Conservation (phyloP, 2,113 vertebrate genomes). For the Engraulis encrasicolus region DNA sequence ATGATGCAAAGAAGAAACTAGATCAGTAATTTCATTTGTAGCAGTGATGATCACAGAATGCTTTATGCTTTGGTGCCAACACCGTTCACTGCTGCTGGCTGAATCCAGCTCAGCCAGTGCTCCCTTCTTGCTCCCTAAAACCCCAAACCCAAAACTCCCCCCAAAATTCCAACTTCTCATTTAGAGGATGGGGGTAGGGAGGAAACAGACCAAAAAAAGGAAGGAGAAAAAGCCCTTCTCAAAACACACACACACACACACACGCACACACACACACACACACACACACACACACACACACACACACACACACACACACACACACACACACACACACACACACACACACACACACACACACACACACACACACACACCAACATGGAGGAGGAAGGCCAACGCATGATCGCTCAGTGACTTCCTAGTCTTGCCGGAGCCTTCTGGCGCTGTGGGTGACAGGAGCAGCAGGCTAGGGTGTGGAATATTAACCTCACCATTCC, state of each 20-base stretch:
- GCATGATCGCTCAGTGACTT: constrained; percentile 18
- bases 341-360: background rate
- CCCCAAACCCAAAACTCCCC: background rate
- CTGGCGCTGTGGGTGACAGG: constrained; percentile 18
- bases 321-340: background rate
- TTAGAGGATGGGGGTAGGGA: background rate
- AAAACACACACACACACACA: background rate
- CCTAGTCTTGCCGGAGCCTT: constrained; percentile 3
- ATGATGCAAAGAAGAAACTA: background rate
- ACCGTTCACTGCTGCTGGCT: background rate
- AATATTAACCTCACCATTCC: constrained; percentile 47
- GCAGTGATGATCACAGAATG: background rate
- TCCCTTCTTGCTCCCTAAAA: too few relatives aligned
- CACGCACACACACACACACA: background rate
- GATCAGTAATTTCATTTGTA: background rate
- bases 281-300: background rate
- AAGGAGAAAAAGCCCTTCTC: too few relatives aligned
- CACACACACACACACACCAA: background rate
- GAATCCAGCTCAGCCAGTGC: background rate
- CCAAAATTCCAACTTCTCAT: background rate
- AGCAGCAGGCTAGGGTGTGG: constrained; percentile 44
- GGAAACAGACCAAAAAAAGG: background rate
- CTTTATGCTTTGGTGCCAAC: background rate
- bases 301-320: background rate
- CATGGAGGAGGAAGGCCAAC: constrained; percentile 7